These are phyloP conservation scores for Hydroisotoma schaefferi DNA, from an alignment of 2,888 invertebrate species.

Conservation along the genomic window DNA sequence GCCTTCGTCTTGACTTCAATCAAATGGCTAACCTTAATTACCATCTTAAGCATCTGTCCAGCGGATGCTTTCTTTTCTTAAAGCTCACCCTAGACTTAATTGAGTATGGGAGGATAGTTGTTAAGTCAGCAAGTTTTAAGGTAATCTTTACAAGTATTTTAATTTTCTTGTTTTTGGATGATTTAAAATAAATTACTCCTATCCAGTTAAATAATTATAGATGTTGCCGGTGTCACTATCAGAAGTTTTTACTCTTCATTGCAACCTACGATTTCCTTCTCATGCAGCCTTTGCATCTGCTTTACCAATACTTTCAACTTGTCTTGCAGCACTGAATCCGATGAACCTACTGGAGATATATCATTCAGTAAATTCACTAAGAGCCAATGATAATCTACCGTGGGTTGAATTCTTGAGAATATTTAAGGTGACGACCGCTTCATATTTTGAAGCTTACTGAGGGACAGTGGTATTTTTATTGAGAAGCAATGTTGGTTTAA, in stretches of 20 bases:
- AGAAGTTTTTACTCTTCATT: slow-evolving; percentile 85
- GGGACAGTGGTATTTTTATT: too few relatives aligned
- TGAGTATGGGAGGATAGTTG: slow-evolving; percentile 84
- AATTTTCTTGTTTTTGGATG: not conserved
- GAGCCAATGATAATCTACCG: slow-evolving; percentile 71
- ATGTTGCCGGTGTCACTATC: slow-evolving; percentile 79
- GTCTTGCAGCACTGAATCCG: slow-evolving; percentile 86
- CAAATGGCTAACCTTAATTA: slow-evolving; percentile 84
- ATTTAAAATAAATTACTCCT: not conserved
- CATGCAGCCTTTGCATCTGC: slow-evolving; percentile 85
- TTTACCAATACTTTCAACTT: slow-evolving; percentile 81
- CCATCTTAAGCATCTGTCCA: slow-evolving; percentile 75
- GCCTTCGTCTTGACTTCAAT: slow-evolving; percentile 49
- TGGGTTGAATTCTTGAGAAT: slow-evolving; percentile 89
- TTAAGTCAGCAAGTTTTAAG: slow-evolving; percentile 91
- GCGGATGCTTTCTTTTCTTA: slow-evolving; percentile 87
- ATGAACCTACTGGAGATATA: slow-evolving; percentile 85
- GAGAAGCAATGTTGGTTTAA: too few relatives aligned
- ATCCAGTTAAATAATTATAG: slow-evolving; percentile 46
- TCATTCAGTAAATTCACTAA: slow-evolving; percentile 84
- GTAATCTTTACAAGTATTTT: slow-evolving; percentile 52
- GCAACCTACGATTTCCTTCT: slow-evolving; percentile 86
- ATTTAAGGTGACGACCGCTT: slow-evolving; percentile 68
- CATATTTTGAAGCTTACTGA: too few relatives aligned
- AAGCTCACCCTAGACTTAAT: slow-evolving; percentile 88